Evolutionary conservation across 2,888 invertebrate species (phyloP).

Genomic region (Epinotia brunnichana): DNA sequence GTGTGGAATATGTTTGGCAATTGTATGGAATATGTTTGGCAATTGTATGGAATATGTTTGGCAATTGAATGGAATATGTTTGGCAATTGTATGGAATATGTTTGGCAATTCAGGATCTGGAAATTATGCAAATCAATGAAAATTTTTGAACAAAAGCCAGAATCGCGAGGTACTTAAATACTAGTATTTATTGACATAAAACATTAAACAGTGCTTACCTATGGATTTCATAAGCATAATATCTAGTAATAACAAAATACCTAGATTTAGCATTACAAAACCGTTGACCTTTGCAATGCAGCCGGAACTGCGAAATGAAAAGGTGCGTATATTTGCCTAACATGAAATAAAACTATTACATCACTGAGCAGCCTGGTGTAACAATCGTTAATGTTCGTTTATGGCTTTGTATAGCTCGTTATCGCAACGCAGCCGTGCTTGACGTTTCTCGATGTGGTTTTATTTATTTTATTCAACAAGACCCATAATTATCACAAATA

Average conservation of each 20-base stretch:
- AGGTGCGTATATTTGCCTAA: slow-evolving; percentile 50
- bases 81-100: too few species aligned
- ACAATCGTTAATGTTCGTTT: slow-evolving; percentile 45
- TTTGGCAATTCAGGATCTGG: too few species aligned
- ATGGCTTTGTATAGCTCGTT: slow-evolving; percentile 12
- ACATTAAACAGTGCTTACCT: too few species aligned
- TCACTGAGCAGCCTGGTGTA: slow-evolving; percentile 32
- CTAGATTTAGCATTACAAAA: slow-evolving; percentile 50
- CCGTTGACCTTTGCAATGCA: slow-evolving; percentile 53
- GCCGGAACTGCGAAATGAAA: slow-evolving; percentile 54
- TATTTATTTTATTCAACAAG: background rate
- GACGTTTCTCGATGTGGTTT: background rate
- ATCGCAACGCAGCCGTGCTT: slow-evolving; percentile 14
- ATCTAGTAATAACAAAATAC: background rate
- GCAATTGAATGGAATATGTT: too few species aligned
- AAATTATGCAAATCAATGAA: too few species aligned
- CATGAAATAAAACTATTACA: slow-evolving; percentile 49
- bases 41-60: too few species aligned
- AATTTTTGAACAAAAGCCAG: too few species aligned
- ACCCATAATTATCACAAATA: background rate
- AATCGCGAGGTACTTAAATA: too few species aligned
- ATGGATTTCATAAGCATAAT: background rate
- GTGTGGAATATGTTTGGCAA: too few species aligned
- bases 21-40: too few species aligned
- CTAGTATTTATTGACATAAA: too few species aligned